Evolutionary conservation across 2,888 invertebrate species (phyloP), one percentile per base, ranked within the genome.

Genomic region (Ernsta delagoae): DNA sequence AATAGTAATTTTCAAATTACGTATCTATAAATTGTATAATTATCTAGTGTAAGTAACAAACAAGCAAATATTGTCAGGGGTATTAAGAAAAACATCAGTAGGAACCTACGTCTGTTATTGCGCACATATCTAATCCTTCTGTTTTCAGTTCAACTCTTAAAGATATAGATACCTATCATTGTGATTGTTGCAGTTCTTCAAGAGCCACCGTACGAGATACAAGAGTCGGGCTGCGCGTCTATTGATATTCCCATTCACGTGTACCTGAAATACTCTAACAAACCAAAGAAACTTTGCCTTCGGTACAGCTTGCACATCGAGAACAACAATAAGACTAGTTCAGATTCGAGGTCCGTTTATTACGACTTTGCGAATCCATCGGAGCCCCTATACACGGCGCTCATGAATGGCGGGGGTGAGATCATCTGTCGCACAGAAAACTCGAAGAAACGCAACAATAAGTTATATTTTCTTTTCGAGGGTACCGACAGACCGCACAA

Each of bases 201-300:
- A 83, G 93, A 91, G 84, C 92, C 93, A 77, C 93, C 93, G 73
- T 93, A 92, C 84, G 93, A 93, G 83, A 92, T 93, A 75, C 89
- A 92, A 82, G 93, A 93, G 80, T 91, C 93, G 45, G 92, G 92
- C 60, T 88, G 87, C 79, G 87, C 89, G 34, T 92, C 92, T 34
- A 88, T 92, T 69, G 90, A 92, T 61, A 90, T 93, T 77, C 93
- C 93, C 48, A 92, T 93, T 65, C 87, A 93, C 82, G 90, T 93
- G 79, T 90, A 92, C 83, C 84, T 93, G 79, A 93, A 93, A 79
- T 85, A 84, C 78, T 88, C 85, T 80, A 83, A 76, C 75, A 85
- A 86, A 74, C 92, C 90, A 82, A 90, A 87, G 83, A 90, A 87
- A 80, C 91, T 93, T 60, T 85, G 89, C 24, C 83, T 93, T 71